Evolutionary conservation across 2,797 vertebrate genomes (phyloP).

Genomic region (Gallirallus australis): DNA sequence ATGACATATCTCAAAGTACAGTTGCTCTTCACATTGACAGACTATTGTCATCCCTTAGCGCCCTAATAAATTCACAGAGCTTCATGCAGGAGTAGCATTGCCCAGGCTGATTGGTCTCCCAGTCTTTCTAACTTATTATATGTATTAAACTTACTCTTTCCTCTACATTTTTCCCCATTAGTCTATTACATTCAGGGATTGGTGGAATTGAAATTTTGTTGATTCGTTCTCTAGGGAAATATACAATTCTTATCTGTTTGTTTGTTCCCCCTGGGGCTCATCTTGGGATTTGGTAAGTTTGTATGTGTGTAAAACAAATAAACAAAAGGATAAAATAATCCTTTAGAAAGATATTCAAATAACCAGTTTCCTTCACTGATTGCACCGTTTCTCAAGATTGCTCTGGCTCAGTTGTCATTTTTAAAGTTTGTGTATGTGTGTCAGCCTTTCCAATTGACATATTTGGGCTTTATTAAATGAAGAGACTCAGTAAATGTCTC

Average conservation of each 20-base stretch:
- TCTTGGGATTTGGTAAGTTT: not conserved
- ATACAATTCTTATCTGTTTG: fast-evolving
- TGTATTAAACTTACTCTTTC: not conserved
- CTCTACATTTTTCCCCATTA: not conserved
- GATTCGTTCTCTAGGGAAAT: not conserved
- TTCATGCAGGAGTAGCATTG: not conserved
- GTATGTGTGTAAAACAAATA: not conserved
- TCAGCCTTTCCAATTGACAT: not conserved
- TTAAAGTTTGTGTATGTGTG: not conserved
- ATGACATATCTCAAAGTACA: not conserved
- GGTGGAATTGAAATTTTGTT: not conserved
- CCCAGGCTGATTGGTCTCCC: not conserved
- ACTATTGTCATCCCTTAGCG: not conserved
- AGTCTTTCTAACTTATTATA: not conserved
- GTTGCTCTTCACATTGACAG: not conserved
- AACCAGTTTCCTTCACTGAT: not conserved
- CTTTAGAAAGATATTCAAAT: not conserved
- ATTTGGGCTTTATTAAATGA: not conserved
- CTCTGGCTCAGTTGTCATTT: not conserved
- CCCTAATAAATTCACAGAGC: not conserved
- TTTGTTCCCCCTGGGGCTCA: not conserved
- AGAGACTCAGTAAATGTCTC: not conserved
- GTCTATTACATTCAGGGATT: not conserved
- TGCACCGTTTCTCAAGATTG: not conserved
- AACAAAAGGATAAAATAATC: not conserved